Conservation (phyloP, 2,113 vertebrate species). For the Isichthys henryi region DNA sequence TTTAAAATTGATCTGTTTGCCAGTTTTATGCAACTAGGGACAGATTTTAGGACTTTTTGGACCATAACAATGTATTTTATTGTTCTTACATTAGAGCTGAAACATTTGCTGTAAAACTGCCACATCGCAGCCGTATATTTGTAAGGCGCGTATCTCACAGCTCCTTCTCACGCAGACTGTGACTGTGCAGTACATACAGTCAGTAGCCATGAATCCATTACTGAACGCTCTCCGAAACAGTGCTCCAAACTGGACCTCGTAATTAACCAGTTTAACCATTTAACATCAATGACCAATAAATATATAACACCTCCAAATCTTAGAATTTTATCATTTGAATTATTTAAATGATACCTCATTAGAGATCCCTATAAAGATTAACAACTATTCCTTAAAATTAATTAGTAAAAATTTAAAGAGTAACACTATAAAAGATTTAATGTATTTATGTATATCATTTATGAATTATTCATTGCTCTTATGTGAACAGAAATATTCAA, state of each 20-base stretch:
- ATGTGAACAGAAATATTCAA: neutral
- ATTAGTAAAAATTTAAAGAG: neutral
- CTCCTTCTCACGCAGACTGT: no score
- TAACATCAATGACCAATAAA: neutral
- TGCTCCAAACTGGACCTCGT: slow-evolving; percentile 13
- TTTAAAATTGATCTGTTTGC: neutral
- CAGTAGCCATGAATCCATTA: neutral
- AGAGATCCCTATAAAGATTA: neutral
- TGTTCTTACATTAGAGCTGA: neutral
- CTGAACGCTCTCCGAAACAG: neutral
- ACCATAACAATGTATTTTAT: neutral
- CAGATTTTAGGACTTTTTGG: neutral
- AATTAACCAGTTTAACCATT: slow-evolving; percentile 6
- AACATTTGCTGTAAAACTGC: neutral
- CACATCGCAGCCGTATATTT: neutral
- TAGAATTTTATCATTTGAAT: neutral
- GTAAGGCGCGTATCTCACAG: neutral
- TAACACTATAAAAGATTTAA: neutral
- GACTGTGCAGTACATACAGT: neutral
- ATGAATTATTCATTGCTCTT: neutral
- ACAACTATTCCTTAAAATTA: neutral
- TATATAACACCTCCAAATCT: neutral
- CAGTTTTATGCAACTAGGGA: neutral
- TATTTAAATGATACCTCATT: neutral
- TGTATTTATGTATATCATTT: neutral